Evolutionary conservation across 1,140 invertebrate species (phyloP).

Genomic region (Drosophila tsacasi): DNA sequence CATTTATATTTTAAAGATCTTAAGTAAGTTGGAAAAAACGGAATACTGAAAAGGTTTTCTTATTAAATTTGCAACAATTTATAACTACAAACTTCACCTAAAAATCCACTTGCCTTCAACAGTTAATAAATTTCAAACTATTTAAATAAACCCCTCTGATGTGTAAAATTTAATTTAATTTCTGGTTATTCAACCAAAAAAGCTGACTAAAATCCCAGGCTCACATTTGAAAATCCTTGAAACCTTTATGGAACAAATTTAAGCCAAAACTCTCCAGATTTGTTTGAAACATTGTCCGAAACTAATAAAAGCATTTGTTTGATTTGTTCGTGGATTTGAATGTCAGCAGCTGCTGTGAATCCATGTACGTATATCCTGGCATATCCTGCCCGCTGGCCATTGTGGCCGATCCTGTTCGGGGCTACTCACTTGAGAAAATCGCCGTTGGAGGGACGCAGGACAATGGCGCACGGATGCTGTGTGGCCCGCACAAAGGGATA

Average conservation of each 20-base stretch:
- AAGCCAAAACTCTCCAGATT: not conserved
- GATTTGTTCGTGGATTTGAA: conserved; percentile 33
- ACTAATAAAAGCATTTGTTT: conserved; percentile 29
- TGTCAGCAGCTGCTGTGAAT: conserved; percentile 23
- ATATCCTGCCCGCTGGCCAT: conserved; percentile 1
- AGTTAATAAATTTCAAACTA: not conserved
- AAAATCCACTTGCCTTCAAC: not conserved
- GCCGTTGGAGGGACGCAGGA: conserved; percentile 92
- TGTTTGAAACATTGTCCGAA: conserved; percentile 11
- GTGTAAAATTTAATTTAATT: not conserved
- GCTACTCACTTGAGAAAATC: conserved; percentile 91
- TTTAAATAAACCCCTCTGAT: not conserved
- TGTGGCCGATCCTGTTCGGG: conserved; percentile 2
- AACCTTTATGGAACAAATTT: conserved; percentile 9
- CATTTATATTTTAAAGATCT: not conserved
- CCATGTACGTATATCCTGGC: not conserved
- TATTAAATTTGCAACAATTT: not conserved
- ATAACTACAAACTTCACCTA: not conserved
- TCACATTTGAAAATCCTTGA: not conserved
- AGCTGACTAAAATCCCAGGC: not conserved
- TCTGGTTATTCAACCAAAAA: not conserved
- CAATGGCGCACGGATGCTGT: conserved; percentile 90
- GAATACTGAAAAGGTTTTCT: too few relatives aligned
- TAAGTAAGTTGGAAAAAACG: not conserved
- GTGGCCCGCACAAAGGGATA: conserved; percentile 92